Base-by-base conservation (phyloP, 2,888 invertebrate species). In the Drosophila tanythrix region DNA sequence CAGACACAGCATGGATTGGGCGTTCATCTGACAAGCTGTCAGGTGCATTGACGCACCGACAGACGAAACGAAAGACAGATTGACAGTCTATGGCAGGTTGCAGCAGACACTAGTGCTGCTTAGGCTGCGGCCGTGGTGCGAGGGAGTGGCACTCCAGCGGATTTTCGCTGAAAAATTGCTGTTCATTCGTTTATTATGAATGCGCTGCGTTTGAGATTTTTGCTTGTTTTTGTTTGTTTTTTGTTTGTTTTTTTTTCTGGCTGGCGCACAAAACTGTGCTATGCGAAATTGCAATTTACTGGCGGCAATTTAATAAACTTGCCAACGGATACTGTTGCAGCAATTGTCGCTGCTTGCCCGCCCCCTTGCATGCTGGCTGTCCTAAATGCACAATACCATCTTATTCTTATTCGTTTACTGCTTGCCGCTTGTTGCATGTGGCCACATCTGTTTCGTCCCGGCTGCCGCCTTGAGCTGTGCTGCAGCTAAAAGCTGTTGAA, bases 281-380 rank as follows among this genome's bases (percentile, higher is more conserved):
- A 76, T 69, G 74, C 71, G 69, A 85, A 88, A 88, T 81, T 85
- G 83, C 83, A 85, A 88, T 88, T 85, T 85, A 79, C 85, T 88
- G 79, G 74, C 73, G 70, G 72, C 76, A 85, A 85, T 85, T 85
- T 85, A 74, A 85, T 88, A 81, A 85, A 83, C 71, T 73, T 73
- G 70, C 79, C 70, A 66, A 59, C 62, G 59, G 38, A 33, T 60
- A 64, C 68, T 60, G 55, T 62, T 66, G 31, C 58, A 51, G 48
- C 72, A 67, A 62, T 40, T 36, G 29, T 35, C 7, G 3, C 8
- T n/a, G 31, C 15, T 6, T n/a, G 31, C 15, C 33, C 7, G 29
- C 13, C 6, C 40, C 3, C 11, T 21, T 21, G 25, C 46, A 8
- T 6, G 56, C n/a, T 36, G 11, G 38, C 63, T 21, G 38, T 15